Evolutionary conservation across 2,888 invertebrate genomes (phyloP).

Genomic region (Osedax frankpressi): DNA sequence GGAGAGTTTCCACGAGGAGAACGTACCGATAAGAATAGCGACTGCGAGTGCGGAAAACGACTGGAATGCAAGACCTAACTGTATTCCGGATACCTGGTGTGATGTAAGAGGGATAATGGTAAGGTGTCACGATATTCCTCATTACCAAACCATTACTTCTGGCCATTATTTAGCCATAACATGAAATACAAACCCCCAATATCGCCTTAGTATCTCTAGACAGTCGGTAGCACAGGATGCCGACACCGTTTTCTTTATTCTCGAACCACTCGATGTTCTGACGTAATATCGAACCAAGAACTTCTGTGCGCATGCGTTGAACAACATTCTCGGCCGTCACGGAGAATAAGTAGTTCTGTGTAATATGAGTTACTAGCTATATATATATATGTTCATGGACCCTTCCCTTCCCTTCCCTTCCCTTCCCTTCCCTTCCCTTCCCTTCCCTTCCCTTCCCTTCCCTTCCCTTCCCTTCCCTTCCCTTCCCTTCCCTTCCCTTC

Average conservation of each 20-base stretch:
- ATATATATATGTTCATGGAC: too few species aligned
- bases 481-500: too few species aligned
- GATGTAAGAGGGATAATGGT: too few species aligned
- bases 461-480: too few species aligned
- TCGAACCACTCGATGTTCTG: neutral
- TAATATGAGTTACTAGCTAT: too few species aligned
- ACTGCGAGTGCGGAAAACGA: constrained; percentile 41
- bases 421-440: too few species aligned
- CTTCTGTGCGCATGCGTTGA: neutral
- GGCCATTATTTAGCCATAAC: too few species aligned
- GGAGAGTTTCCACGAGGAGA: constrained; percentile 48
- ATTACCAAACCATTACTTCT: too few species aligned
- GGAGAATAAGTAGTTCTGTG: neutral
- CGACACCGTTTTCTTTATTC: neutral
- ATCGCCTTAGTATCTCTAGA: neutral
- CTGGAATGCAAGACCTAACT: constrained; percentile 44
- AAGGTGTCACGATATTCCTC: too few species aligned
- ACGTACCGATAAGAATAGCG: constrained; percentile 46
- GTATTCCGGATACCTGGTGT: constrained; percentile 47
- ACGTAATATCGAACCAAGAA: neutral
- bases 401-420: too few species aligned
- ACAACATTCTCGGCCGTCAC: neutral
- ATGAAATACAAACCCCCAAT: neutral
- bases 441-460: too few species aligned
- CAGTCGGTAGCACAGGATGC: neutral